A percentile compares a stretch with the other conserved stretches of the same genome.
Evolutionary conservation across 1,140 invertebrate species (phyloP).

Genomic region (Dysdera silvatica): DNA sequence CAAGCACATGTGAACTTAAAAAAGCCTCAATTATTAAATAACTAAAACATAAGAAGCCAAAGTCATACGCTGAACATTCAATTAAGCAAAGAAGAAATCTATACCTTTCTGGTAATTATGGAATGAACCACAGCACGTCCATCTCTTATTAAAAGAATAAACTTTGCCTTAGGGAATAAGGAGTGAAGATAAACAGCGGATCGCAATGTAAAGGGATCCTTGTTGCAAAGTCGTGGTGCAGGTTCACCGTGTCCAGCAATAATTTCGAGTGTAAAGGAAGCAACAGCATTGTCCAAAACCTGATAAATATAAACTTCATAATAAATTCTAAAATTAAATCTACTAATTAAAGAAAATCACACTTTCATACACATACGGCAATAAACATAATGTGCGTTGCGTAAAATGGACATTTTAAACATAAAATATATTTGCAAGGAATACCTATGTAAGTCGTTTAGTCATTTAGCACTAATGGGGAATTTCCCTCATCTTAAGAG

Average conservation of each 20-base stretch:
- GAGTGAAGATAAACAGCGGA: slow-evolving; percentile 69
- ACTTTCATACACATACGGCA: not conserved
- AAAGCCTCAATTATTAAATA: too few species aligned
- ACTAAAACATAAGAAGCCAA: too few species aligned
- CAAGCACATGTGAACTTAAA: too few species aligned
- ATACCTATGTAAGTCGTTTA: too few species aligned
- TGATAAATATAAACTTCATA: slow-evolving; percentile 37
- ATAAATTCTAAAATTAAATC: not conserved
- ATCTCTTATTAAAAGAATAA: slow-evolving; percentile 96
- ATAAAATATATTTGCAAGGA: too few species aligned
- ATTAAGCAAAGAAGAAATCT: not conserved
- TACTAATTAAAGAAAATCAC: not conserved
- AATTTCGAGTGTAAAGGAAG: slow-evolving; percentile 90
- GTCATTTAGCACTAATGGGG: too few species aligned
- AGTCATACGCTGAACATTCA: not conserved
- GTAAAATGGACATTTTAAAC: too few species aligned
- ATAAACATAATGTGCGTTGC: too few species aligned
- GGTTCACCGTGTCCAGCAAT: slow-evolving; percentile 92
- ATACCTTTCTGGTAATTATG: slow-evolving; percentile 85
- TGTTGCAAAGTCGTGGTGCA: slow-evolving; percentile 85
- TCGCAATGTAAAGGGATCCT: slow-evolving; percentile 95
- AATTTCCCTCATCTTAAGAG: too few species aligned
- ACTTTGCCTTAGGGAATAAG: slow-evolving; percentile 71
- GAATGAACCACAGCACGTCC: slow-evolving; percentile 96
- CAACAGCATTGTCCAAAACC: slow-evolving; percentile 88